These are phyloP conservation scores for Neopelma chrysocephalum DNA, from an alignment of 2,797 vertebrate species.

Conservation along the genomic window DNA sequence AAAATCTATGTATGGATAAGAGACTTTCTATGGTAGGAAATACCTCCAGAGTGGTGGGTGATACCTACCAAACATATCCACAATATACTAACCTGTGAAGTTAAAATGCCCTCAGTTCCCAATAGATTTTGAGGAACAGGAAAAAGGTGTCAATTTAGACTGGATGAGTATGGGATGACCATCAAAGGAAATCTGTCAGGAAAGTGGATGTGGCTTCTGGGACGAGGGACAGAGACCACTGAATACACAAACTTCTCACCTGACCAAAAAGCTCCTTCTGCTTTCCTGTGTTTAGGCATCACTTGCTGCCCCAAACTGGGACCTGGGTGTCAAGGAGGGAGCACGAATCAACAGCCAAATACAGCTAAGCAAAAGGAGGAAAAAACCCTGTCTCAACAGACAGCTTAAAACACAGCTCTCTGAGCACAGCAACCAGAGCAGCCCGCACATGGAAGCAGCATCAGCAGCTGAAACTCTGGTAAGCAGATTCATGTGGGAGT, in stretches of 20 bases:
- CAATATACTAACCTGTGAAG: accelerated
- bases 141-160: neutral
- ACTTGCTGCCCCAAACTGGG: neutral
- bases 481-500: slow-evolving; percentile 34
- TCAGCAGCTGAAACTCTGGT: slow-evolving; percentile 28
- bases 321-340: neutral
- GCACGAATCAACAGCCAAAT: neutral
- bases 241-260: neutral
- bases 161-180: neutral
- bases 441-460: neutral
- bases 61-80: neutral
- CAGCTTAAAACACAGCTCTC: neutral
- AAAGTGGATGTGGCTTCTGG: neutral
- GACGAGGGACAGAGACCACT: neutral
- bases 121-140: neutral
- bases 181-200: neutral
- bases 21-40: neutral
- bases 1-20: accelerated
- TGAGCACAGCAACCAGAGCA: neutral
- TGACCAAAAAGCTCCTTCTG: neutral
- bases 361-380: neutral
- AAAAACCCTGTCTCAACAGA: neutral
- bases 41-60: neutral
- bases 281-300: neutral
- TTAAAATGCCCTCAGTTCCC: neutral